phyloP scores from a whole-genome alignment of 2,888 invertebrate genomes.

The Stenchaetothrips biformis region DNA sequence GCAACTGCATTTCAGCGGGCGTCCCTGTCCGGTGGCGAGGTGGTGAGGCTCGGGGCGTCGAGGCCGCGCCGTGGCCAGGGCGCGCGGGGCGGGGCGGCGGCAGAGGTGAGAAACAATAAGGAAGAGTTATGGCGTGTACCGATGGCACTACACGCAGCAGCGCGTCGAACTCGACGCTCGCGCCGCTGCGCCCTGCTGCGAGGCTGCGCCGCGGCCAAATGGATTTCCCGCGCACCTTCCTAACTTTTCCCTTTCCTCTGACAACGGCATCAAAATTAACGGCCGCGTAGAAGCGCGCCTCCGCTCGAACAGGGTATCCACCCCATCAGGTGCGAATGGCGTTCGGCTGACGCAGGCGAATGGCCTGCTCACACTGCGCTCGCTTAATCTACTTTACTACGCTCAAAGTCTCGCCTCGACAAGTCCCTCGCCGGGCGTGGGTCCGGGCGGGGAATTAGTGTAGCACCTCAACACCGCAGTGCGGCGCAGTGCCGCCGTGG shows the following conservation, averaged over 20 bases:
- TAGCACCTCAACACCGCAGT: no score
- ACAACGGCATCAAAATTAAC: no score
- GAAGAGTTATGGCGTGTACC: slow-evolving; percentile 16
- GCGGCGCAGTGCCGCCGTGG: no score
- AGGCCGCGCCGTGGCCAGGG: neutral
- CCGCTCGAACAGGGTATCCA: no score
- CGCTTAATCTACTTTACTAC: neutral
- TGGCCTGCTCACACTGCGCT: no score
- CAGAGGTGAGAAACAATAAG: slow-evolving; percentile 16
- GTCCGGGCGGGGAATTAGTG: no score
- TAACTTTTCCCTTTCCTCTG: no score
- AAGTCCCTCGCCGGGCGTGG: no score
- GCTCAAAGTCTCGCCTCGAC: neutral
- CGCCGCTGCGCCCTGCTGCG: neutral
- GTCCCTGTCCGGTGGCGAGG: neutral
- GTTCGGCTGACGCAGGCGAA: no score
- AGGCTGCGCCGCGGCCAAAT: neutral
- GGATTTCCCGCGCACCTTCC: neutral
- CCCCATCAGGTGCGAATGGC: no score
- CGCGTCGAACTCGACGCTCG: neutral
- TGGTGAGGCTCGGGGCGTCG: neutral
- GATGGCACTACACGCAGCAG: neutral
- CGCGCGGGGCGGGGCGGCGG: neutral
- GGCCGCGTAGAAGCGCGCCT: no score
- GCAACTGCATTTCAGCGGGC: neutral